A percentile compares a stretch with the other conserved stretches of the same genome.
Conservation (phyloP, 2,113 vertebrate species). For the Shinisaurus crocodilurus region DNA sequence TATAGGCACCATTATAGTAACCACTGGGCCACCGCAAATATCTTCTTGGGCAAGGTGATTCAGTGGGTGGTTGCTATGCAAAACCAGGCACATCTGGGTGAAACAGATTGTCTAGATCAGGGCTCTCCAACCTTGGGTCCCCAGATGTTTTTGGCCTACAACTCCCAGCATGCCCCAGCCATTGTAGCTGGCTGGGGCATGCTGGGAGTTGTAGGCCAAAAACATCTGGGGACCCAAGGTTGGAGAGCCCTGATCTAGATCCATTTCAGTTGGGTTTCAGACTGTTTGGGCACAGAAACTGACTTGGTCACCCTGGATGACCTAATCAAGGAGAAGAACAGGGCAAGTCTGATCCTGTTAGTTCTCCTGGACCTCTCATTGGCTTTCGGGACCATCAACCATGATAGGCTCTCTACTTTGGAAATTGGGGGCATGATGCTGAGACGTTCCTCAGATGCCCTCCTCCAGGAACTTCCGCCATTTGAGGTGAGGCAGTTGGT, state of each 20-base stretch:
- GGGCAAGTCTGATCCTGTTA: background rate
- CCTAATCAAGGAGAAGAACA: background rate
- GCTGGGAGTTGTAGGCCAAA: too few relatives aligned
- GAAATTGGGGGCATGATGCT: too few relatives aligned
- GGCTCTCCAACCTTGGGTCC: too few relatives aligned
- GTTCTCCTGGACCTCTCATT: background rate
- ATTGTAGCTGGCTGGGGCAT: too few relatives aligned
- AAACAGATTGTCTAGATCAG: background rate
- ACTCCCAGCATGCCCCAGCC: too few relatives aligned
- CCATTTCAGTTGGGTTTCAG: background rate
- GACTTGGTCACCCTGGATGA: background rate
- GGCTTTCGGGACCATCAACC: background rate
- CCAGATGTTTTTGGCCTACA: too few relatives aligned
- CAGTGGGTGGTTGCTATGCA: background rate
- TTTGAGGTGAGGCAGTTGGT: background rate
- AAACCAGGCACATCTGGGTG: background rate
- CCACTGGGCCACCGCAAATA: background rate
- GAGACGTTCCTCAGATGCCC: background rate
- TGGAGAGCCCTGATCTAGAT: too few relatives aligned
- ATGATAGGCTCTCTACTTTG: background rate
- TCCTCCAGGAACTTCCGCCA: background rate
- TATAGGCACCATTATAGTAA: background rate
- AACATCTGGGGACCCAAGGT: too few relatives aligned
- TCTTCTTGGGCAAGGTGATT: background rate
- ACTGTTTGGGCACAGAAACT: background rate